phyloP scores from a whole-genome alignment of 2,113 vertebrate genomes.

The Alexandromys fortis region DNA sequence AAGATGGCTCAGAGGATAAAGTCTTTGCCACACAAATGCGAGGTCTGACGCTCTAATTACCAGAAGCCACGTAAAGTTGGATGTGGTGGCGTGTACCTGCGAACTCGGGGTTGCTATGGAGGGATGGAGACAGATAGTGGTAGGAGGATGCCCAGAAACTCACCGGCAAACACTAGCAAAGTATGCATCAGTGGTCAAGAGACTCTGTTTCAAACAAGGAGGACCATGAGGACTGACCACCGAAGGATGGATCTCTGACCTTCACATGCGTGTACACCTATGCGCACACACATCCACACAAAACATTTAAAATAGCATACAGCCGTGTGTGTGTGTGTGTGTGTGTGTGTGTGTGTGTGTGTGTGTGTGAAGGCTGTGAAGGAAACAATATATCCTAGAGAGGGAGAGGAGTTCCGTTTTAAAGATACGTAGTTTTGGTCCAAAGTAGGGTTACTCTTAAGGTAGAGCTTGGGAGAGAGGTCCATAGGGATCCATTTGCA shows the following conservation, averaged over 20 bases:
- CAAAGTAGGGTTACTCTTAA: neutral
- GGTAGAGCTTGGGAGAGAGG: too few relatives aligned
- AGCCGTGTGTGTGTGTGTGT: neutral
- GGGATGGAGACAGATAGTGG: neutral
- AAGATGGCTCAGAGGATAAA: neutral
- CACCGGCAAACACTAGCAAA: neutral
- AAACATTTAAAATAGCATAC: neutral
- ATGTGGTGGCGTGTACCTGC: neutral
- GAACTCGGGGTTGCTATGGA: neutral
- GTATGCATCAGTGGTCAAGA: neutral
- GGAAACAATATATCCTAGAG: neutral
- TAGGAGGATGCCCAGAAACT: neutral
- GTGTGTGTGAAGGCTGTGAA: too few relatives aligned
- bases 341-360: too few relatives aligned
- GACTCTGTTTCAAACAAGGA: neutral
- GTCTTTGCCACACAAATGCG: neutral
- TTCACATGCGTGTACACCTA: neutral
- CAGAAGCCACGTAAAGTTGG: neutral
- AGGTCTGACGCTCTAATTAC: neutral
- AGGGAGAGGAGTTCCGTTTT: neutral
- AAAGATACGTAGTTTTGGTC: neutral
- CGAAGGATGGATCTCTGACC: too few relatives aligned
- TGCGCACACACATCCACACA: neutral
- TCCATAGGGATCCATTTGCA: neutral
- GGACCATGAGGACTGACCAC: neutral